These are phyloP conservation scores for Eptatretus burgeri DNA, from an alignment of 2,113 vertebrate species.

Conservation along the genomic window DNA sequence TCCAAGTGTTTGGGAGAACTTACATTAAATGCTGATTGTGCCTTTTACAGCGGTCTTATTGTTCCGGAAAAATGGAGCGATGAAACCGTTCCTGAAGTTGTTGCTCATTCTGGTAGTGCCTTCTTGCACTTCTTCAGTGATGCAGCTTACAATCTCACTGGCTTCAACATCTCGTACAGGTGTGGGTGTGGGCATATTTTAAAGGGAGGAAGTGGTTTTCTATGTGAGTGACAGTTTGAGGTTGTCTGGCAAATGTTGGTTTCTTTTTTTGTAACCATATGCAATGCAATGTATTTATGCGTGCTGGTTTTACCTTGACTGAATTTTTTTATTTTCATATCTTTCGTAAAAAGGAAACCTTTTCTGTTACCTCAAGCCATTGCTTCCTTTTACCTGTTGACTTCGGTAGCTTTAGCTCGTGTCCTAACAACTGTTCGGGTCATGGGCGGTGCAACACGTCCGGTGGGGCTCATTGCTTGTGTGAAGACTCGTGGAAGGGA, in stretches of 20 bases:
- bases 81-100: slow-evolving; percentile 62
- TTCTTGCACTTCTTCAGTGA: slow-evolving; percentile 95
- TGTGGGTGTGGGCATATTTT: slow-evolving; percentile 8
- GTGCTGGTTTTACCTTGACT: no score
- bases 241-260: no score
- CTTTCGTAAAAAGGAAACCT: no score
- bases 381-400: slow-evolving; percentile 7
- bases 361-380: slow-evolving; percentile 10
- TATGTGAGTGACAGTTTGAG: no score
- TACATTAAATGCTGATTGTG: background rate
- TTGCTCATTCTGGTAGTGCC: slow-evolving; percentile 47
- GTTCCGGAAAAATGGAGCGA: slow-evolving; percentile 65
- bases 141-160: slow-evolving; percentile 86
- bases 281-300: no score
- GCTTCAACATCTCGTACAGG: slow-evolving; percentile 88
- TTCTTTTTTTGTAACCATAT: no score
- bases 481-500: slow-evolving; percentile 44
- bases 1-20: no score
- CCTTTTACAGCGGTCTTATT: slow-evolving; percentile 47
- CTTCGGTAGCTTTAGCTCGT: slow-evolving; percentile 35
- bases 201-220: no score
- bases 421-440: slow-evolving; percentile 68
- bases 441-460: slow-evolving; percentile 36
- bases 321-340: no score
- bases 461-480: slow-evolving; percentile 27